Base-by-base conservation (phyloP, 2,888 invertebrate genomes). In the Drosophila setosimentum region DNA sequence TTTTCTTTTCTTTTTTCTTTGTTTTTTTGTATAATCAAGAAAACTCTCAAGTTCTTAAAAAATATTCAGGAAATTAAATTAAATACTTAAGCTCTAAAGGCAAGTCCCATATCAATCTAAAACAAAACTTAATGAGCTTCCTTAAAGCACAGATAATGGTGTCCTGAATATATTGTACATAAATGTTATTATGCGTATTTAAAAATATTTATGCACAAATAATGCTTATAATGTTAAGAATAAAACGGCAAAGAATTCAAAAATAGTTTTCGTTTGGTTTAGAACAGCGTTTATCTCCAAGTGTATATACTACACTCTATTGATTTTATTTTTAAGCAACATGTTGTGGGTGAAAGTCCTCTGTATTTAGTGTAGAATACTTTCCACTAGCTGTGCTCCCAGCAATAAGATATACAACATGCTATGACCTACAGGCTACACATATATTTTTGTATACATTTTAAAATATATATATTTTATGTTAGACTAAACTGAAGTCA, bases 401-500 rank as follows among this genome's bases (percentile, higher is more conserved):
- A 29, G 49, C 33, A 48, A 73, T 63, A 35, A 60, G 68, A 74
- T 74, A 48, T 68, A 57, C 60, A 68, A 55, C 35, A 66, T 61
- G 29, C 30, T 40, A 58, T 58, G 57, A 73, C 40, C 61, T 61
- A 35, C 33, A 59, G 60, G 40, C 30, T 21, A 29, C 3, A 21
- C 2, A 21, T 30, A 3, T 4, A n/a, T n/a, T n/a, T n/a, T n/a
- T n/a, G n/a, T n/a, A 13, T 21, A 30, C 11, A 32, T 16, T 21
- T 30, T 13, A 27, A 21, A n/a, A 29, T 29, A 5, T 29, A 33
- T 33, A n/a, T 6, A 24, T 18, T 16, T 16, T 8, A 27, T 3
- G 6, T 6, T 13, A 24, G 24, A 35, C 13, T 29, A 16, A 37
- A 21, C 3, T 21, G 16, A 30, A 21, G 21, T 30, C 10, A 42